Evolutionary conservation across 2,888 invertebrate genomes (phyloP).

Genomic region (Oxyscelio sp.): DNA sequence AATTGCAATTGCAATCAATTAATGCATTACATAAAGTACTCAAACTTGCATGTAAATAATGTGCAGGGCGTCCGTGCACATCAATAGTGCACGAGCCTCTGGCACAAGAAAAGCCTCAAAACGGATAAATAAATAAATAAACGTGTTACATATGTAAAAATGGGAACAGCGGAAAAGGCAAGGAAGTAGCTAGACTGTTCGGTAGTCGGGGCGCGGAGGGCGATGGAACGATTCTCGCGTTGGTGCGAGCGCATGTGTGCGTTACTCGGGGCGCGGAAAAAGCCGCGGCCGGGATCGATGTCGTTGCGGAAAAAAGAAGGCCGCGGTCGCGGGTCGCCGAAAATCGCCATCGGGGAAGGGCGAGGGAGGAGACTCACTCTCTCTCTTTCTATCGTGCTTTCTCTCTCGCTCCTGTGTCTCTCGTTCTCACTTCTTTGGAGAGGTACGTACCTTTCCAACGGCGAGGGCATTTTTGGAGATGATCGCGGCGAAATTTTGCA

Average conservation of each 20-base stretch:
- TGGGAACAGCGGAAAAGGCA: too few species aligned
- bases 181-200: neutral
- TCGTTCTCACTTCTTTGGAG: neutral
- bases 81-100: too few species aligned
- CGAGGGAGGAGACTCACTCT: conserved; percentile 25
- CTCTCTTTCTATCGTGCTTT: conserved; percentile 30
- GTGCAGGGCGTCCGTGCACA: too few species aligned
- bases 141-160: too few species aligned
- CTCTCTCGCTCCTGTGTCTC: conserved; percentile 8
- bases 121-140: too few species aligned
- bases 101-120: too few species aligned
- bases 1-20: too few species aligned
- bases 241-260: neutral
- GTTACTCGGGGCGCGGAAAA: neutral
- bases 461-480: conserved; percentile 85
- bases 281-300: conserved; percentile 6
- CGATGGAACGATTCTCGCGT: neutral
- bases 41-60: too few species aligned
- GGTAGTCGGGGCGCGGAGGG: neutral
- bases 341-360: conserved; percentile 44
- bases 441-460: conserved; percentile 82
- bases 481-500: conserved; percentile 85
- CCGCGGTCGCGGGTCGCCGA: conserved; percentile 34
- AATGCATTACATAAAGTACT: too few species aligned
- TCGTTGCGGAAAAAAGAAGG: conserved; percentile 34